Evolutionary conservation across 92 coral and sea anemone species (phyloP).

Genomic region (Epizoanthus fatuus): DNA sequence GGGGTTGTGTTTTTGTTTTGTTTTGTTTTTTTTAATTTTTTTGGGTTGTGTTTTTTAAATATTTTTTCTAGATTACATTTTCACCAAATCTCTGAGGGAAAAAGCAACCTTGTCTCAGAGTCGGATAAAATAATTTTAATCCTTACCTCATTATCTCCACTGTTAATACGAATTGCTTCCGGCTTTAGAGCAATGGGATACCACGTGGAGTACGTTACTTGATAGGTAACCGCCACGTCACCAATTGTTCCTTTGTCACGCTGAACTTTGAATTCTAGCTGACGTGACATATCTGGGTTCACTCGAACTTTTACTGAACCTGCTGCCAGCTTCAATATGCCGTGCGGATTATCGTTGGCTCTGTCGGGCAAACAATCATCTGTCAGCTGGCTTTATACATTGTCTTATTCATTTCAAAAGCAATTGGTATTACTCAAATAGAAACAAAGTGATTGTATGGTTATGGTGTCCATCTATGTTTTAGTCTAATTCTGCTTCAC

Average conservation of each 20-base stretch:
- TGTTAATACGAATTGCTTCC: slow-evolving; percentile 65
- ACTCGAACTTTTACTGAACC: slow-evolving; percentile 75
- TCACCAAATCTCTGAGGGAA: not conserved
- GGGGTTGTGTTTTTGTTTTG: too few relatives aligned
- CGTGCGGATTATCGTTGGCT: slow-evolving; percentile 97
- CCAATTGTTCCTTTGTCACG: slow-evolving; percentile 94
- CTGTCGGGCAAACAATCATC: slow-evolving; percentile 37
- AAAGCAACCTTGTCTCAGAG: not conserved
- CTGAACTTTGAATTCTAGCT: slow-evolving; percentile 75
- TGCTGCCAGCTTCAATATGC: slow-evolving; percentile 82
- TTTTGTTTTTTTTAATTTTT: too few relatives aligned
- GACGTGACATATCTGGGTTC: slow-evolving; percentile 67
- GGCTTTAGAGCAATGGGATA: slow-evolving; percentile 72
- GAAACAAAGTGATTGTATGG: too few relatives aligned
- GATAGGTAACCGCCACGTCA: slow-evolving; percentile 79
- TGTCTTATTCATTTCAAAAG: not conserved
- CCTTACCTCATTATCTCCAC: slow-evolving; percentile 78
- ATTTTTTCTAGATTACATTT: too few relatives aligned
- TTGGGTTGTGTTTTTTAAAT: too few relatives aligned
- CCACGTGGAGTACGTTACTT: slow-evolving; percentile 80
- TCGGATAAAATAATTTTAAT: not conserved
- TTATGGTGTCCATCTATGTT: too few relatives aligned
- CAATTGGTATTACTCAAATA: too few relatives aligned
- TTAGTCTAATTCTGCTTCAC: too few relatives aligned
- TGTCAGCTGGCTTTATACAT: not conserved